Evolutionary conservation across 2,888 invertebrate genomes (phyloP), one percentile per base, ranked within the genome.

Genomic region (Synergus gifuensis): DNA sequence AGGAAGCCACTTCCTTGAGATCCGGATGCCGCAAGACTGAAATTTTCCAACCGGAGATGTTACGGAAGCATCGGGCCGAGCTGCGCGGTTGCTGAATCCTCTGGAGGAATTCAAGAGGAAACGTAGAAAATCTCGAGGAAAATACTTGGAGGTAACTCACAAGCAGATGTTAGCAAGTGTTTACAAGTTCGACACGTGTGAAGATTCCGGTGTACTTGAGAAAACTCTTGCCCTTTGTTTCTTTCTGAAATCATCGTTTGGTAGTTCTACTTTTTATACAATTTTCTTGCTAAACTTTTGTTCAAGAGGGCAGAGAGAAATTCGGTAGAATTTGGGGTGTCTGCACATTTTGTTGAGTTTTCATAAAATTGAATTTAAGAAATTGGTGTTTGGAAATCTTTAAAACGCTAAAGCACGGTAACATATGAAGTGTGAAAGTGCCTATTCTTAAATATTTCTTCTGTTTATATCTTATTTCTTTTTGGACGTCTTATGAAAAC

Each of bases 251-350:
- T 67, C n/a, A 14, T 16, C n/a, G 16, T 40, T 42, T 40, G 83
- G 83, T 83, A 85, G 86, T 86, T 82, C 83, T 84, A 84, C 87
- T 87, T 88, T 88, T 88, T 87, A 86, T 88, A 88, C 87, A 78
- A 87, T 85, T 85, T 81, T 82, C 82, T 82, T 80, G 80, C 77
- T 69, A 78, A 80, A 78, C 63, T 64, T 42, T 78, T 36, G 76
- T 76, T 54, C 69, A 77, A 76, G 69, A 67, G 5, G 22, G 16
- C 12, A 9, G 22, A 60, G 60, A 22, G n/a, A 2, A 16, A 54
- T 54, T n/a, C n/a, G 8, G n/a, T 54, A n/a, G 16, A n/a, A 54
- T 54, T 54, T 5, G n/a, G 49, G 2, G n/a, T 54, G 2, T 54
- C 7, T n/a, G 2, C 16, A 8, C 16, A n/a, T n/a, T 54, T 54